Evolutionary conservation across 2,888 invertebrate genomes (phyloP), one percentile per base, ranked within the genome.

Genomic region (Phyto melanocephala): DNA sequence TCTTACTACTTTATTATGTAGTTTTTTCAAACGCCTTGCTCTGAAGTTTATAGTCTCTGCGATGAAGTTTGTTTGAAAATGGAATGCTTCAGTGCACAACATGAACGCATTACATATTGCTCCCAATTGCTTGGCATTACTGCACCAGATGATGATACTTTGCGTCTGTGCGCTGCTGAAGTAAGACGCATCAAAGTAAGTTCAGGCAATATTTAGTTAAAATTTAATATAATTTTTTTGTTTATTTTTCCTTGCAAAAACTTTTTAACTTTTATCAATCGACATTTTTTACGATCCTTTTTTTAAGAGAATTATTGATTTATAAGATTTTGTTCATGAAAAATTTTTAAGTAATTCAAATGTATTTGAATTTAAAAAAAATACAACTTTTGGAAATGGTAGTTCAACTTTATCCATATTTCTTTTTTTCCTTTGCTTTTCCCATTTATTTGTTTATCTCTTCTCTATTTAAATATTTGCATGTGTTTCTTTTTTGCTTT

Each of bases 61-160:
- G 96, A 97, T 89, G 92, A 93, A 87, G 93, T 95, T 20, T 92
- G 96, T 86, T 87, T 90, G 15, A 94, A 95, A 85, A 92, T 97
- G 17, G 72, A 89, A 1, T 91, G 91, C 3, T 93, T 97, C 87
- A 95, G 96, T 89, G 91, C 92, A 1, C 94, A 95, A 75, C 93
- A 96, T 87, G 92, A 92, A 0, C 92, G 92, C n/a, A 91, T 98
- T 71, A 93, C 93, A 62, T 94, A 94, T 71, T 96, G 96, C 58
- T 95, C 97, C 0, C 92, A 92, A 60, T 92, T 98, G 84, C 98
- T 98, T 88, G 98, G 98, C 89, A 95, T 98, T 63, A 93, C 94
- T 83, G 93, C 96, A 45, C 95, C 96, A 0, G 98, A 98, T 87
- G 96, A 96, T 87, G 95, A 95, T 88, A 93, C 94, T 82, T 91